phyloP scores from a whole-genome alignment of 2,888 invertebrate genomes.

The Camponotus fellah region DNA sequence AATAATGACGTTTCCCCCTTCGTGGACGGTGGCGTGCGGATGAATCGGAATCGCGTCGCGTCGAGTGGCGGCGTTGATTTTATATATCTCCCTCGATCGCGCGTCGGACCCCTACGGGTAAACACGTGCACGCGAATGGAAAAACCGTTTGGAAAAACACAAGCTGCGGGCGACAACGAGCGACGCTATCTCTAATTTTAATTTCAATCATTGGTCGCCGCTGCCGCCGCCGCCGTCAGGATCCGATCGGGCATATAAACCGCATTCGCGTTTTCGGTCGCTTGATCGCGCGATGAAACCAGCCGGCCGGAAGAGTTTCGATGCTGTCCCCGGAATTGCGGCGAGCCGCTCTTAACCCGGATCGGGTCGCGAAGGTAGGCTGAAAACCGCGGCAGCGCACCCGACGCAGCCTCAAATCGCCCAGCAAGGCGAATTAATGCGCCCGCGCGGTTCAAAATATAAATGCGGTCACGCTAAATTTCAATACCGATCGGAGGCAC shows the following conservation, averaged over 20 bases:
- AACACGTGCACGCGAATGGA: slow-evolving; percentile 37
- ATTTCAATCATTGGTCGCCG: slow-evolving; percentile 20
- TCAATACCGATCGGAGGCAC: slow-evolving; percentile 38
- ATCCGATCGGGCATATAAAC: slow-evolving; percentile 8
- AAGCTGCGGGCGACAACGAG: slow-evolving; percentile 15
- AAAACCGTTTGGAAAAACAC: slow-evolving; percentile 32
- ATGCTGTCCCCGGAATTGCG: slow-evolving; percentile 60
- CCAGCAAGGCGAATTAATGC: slow-evolving; percentile 38
- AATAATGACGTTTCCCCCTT: background rate
- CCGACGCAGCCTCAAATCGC: slow-evolving; percentile 37
- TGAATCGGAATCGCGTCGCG: slow-evolving; percentile 5
- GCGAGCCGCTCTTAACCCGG: slow-evolving; percentile 68
- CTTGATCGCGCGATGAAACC: slow-evolving; percentile 51
- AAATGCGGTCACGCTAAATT: slow-evolving; percentile 35
- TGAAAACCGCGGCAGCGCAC: slow-evolving; percentile 40
- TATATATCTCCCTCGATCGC: background rate
- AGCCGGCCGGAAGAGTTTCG: slow-evolving; percentile 60
- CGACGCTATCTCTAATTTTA: slow-evolving; percentile 44
- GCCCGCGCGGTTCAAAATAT: slow-evolving; percentile 26
- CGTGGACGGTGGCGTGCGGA: slow-evolving; percentile 6
- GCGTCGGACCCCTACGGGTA: slow-evolving; percentile 9
- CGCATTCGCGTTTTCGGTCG: slow-evolving; percentile 40
- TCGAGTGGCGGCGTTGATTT: slow-evolving; percentile 16
- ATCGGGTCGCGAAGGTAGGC: slow-evolving; percentile 53
- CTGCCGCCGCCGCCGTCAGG: background rate